phyloP scores from a whole-genome alignment of 2,113 vertebrate species.

The Macaca nemestrina region DNA sequence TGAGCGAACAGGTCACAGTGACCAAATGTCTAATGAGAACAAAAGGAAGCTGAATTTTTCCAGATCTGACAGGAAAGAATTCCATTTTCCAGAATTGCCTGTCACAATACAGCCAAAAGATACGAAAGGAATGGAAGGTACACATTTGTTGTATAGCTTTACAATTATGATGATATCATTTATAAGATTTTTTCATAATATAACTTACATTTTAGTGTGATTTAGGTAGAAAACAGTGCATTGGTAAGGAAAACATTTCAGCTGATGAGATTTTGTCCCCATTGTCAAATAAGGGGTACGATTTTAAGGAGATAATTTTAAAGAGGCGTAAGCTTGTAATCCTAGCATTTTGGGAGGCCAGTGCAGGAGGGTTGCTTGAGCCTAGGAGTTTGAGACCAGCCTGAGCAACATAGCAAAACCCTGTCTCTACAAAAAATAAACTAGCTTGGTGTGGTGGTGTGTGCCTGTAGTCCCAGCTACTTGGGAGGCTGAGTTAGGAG shows the following conservation, averaged over 20 bases:
- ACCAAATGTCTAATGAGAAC: slow-evolving; percentile 70
- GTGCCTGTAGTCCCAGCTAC: too few relatives aligned
- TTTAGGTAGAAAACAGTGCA: slow-evolving; percentile 27
- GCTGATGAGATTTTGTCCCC: neutral
- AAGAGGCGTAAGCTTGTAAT: neutral
- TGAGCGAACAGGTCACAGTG: slow-evolving; percentile 70
- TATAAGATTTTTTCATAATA: neutral
- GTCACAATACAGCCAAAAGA: slow-evolving; percentile 77
- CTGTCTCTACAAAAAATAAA: too few relatives aligned
- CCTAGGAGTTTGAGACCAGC: too few relatives aligned
- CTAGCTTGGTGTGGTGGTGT: too few relatives aligned
- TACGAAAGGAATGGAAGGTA: slow-evolving; percentile 79
- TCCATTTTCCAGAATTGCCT: slow-evolving; percentile 80
- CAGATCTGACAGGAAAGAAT: slow-evolving; percentile 76
- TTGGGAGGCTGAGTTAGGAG: too few relatives aligned
- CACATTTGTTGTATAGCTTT: neutral
- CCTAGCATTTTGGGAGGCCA: too few relatives aligned
- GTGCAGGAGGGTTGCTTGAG: too few relatives aligned
- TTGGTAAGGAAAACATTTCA: slow-evolving; percentile 39
- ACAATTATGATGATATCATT: neutral
- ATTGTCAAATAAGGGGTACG: neutral
- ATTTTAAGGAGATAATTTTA: slow-evolving; percentile 38
- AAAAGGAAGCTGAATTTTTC: slow-evolving; percentile 79
- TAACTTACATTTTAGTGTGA: slow-evolving; percentile 7
- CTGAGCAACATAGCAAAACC: too few relatives aligned